Conservation (phyloP, 2,113 vertebrate genomes). For the Piliocolobus tephrosceles region DNA sequence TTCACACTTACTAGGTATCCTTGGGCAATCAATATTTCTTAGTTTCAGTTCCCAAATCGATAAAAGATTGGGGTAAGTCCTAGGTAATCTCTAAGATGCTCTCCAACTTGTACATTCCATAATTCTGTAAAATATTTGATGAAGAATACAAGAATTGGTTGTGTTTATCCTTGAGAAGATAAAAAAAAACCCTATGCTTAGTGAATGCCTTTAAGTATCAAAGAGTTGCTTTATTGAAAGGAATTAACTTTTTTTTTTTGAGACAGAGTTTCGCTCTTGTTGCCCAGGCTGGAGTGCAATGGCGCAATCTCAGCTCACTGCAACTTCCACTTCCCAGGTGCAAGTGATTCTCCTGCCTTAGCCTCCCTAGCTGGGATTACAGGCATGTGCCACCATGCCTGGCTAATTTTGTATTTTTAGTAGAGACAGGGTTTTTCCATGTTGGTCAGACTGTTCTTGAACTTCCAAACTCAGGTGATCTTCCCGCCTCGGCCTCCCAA, state of each 20-base stretch:
- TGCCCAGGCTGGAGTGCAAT: too few relatives aligned
- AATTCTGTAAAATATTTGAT: background rate
- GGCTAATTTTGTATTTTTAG: too few relatives aligned
- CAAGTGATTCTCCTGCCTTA: too few relatives aligned
- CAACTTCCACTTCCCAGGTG: too few relatives aligned
- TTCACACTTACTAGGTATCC: background rate
- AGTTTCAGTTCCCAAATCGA: background rate
- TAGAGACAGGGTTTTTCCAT: too few relatives aligned
- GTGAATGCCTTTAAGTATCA: background rate
- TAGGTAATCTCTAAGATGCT: background rate
- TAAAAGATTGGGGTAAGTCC: background rate
- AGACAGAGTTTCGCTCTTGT: too few relatives aligned
- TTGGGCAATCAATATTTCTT: background rate
- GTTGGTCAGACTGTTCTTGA: too few relatives aligned
- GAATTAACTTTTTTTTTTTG: background rate
- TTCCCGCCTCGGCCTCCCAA: too few relatives aligned
- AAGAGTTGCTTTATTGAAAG: background rate
- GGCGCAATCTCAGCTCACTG: too few relatives aligned
- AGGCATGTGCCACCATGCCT: too few relatives aligned
- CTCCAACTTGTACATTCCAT: background rate
- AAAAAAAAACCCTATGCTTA: background rate
- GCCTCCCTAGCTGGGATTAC: too few relatives aligned
- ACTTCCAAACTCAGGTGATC: too few relatives aligned
- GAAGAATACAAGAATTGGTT: background rate
- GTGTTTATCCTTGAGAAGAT: background rate